Base-by-base conservation (phyloP, 2,113 vertebrate species). In the Monopterus albus region DNA sequence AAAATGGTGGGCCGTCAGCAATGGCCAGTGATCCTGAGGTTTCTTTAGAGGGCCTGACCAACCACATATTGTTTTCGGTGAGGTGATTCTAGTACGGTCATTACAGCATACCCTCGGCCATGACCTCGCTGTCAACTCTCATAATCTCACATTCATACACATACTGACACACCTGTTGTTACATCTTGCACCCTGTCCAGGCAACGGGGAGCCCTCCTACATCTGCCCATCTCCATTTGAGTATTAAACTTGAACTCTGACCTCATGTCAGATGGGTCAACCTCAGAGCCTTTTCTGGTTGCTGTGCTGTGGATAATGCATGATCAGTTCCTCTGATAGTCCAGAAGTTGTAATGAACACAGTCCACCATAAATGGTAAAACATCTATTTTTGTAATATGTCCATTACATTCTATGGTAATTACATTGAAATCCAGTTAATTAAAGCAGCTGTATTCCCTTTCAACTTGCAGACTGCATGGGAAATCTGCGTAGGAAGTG, bases 1-100 rank as follows among this genome's bases (percentile, higher is more conserved):
- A 75, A 77, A 84, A 79, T 45, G 57, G 75, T 73, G 60, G 62
- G 55, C 40, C 59, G 59, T 77, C 40, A 26, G 61, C 12, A n/a
- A 66, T 75, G 64, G 78, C 84, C 86, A 90, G 82, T 79, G 88
- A 92, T 89, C 82, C 79, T 87, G 88, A 83, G 90, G 87, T 91
- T 77, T 84, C 53, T 69, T 82, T 74, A 83, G 86, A 64, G 57
- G 64, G 75, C 29, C 75, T 72, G 80, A 84, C 60, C 61, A 40
- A 73, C 85, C 77, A n/a, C 78, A 79, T 70, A 78, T 77, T 69
- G 79, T 87, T 79, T 77, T 70, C 23, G 39, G 43, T 65, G 69
- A 83, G 74, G 75, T 51, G 83, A 62, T 67, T 52, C 67, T 51
- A 23, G 69, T 50, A 60, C 26, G 35, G 59, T 56, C 47, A 15